These are phyloP conservation scores for Pelvicachromis taeniatus DNA, from an alignment of 2,113 vertebrate genomes.

Conservation along the genomic window DNA sequence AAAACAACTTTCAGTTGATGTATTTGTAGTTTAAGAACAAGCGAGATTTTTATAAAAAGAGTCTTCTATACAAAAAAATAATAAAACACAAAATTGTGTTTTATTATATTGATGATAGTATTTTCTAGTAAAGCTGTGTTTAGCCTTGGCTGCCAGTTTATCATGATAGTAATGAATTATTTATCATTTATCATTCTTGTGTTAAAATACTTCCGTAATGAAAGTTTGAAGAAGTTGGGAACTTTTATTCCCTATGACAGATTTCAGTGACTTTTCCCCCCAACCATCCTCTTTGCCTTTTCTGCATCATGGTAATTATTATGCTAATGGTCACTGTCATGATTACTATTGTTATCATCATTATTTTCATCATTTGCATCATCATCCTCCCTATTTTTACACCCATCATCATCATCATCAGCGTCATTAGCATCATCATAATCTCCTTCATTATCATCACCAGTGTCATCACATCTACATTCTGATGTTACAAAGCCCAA, in stretches of 20 bases:
- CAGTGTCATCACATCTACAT: conserved; percentile 23
- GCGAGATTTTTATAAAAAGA: neutral
- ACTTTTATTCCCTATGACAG: neutral
- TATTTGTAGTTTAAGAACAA: neutral
- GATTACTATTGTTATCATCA: neutral
- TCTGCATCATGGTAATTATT: neutral
- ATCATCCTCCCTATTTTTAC: conserved; percentile 5
- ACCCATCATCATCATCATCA: neutral
- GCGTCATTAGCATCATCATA: conserved; percentile 9
- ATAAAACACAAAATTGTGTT: neutral
- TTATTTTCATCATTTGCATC: conserved; percentile 26
- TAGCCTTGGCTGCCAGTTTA: neutral
- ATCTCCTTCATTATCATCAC: conserved; percentile 29
- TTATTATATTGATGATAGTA: neutral
- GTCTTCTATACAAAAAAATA: neutral
- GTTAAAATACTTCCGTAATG: neutral
- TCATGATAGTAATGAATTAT: neutral
- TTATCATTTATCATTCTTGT: neutral
- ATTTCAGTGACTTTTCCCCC: neutral
- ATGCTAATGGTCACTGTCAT: neutral
- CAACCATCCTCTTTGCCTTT: neutral
- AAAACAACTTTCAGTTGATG: neutral
- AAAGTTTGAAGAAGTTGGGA: neutral
- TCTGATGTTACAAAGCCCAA: conserved; percentile 5
- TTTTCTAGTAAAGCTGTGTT: neutral